Conservation (phyloP, 2,113 vertebrate species). For the Chauna torquata region DNA sequence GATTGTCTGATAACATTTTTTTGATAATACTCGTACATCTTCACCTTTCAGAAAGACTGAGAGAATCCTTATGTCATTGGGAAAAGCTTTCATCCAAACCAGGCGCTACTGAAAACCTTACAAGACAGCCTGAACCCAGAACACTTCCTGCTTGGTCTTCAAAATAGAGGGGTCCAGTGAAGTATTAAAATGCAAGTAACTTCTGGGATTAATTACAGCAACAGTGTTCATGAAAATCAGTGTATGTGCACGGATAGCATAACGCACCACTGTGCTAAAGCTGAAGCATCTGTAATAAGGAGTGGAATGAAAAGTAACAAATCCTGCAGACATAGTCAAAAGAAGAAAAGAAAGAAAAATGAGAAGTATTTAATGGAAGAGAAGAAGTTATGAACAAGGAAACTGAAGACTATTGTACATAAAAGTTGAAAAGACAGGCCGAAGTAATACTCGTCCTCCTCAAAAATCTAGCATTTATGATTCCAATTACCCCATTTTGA, state of each 20-base stretch:
- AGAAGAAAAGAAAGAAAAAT: background rate
- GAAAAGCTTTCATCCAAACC: background rate
- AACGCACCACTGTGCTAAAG: background rate
- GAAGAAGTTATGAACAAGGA: background rate
- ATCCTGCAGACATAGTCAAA: background rate
- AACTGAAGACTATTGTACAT: background rate
- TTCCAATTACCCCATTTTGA: constrained; percentile 38
- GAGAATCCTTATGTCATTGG: background rate
- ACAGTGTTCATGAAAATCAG: background rate
- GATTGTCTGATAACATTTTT: background rate
- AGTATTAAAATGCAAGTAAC: background rate
- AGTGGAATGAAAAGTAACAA: background rate
- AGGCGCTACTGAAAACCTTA: background rate
- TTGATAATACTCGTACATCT: accelerated
- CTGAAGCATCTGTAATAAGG: background rate
- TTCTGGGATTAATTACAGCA: constrained; percentile 20
- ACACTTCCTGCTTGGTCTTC: background rate
- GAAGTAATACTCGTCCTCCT: background rate
- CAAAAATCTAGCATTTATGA: constrained; percentile 21
- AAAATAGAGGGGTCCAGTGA: background rate
- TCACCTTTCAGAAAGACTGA: background rate
- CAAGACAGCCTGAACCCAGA: background rate
- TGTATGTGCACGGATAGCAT: background rate
- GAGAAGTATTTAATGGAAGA: background rate
- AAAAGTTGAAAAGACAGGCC: background rate